Evolutionary conservation across 2,888 invertebrate species (phyloP).

Genomic region (Melitaea athalia): DNA sequence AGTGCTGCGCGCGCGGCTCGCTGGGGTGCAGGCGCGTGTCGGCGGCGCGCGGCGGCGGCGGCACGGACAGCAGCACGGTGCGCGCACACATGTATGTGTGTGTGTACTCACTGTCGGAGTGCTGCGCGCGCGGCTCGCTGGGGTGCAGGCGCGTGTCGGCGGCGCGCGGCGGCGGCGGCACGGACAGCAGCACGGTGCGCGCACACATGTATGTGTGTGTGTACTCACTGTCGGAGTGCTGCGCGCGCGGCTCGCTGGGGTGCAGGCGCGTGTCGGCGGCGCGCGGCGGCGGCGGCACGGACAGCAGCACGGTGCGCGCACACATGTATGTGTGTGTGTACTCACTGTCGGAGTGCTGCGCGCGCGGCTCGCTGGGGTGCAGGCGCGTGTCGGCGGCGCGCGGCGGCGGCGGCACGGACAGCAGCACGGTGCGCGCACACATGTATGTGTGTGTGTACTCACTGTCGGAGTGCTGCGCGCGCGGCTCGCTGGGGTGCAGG

Average conservation of each 20-base stretch:
- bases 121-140: conserved; percentile 48
- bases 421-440: conserved; percentile 86
- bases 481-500: conserved; percentile 40
- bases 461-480: conserved; percentile 83
- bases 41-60: conserved; percentile 67
- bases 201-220: conserved; percentile 62
- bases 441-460: conserved; percentile 52
- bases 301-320: conserved; percentile 85
- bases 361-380: conserved; percentile 39
- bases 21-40: conserved; percentile 39
- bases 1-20: conserved; percentile 61
- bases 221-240: conserved; percentile 84
- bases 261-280: conserved; percentile 65
- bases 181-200: conserved; percentile 84
- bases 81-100: conserved; percentile 79
- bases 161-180: conserved; percentile 64
- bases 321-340: conserved; percentile 37
- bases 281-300: conserved; percentile 63
- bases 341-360: conserved; percentile 84
- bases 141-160: conserved; percentile 55
- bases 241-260: conserved; percentile 40
- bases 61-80: conserved; percentile 84
- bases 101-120: conserved; percentile 83
- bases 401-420: conserved; percentile 68
- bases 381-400: conserved; percentile 65